A percentile compares a stretch with the other conserved stretches of the same genome.
These are phyloP conservation scores for Aquatica leii DNA, from an alignment of 2,888 invertebrate genomes.

Conservation along the genomic window DNA sequence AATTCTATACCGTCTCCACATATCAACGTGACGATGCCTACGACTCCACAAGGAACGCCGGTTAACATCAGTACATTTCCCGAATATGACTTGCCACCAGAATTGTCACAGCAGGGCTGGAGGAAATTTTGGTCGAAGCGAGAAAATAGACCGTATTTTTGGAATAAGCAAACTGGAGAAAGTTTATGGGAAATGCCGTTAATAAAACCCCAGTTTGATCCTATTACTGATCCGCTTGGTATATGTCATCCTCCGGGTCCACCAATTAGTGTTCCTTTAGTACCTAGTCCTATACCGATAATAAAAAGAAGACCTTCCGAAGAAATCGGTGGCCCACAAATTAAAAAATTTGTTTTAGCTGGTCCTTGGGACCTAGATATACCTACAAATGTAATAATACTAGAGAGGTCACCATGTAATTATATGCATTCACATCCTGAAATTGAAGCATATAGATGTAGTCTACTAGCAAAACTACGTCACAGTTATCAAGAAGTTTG, in stretches of 20 bases:
- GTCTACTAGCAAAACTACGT: slow-evolving; percentile 82
- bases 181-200: slow-evolving; percentile 97
- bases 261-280: slow-evolving; percentile 57
- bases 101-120: slow-evolving; percentile 90
- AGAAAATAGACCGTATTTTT: slow-evolving; percentile 94
- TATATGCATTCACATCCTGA: slow-evolving; percentile 95
- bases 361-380: slow-evolving; percentile 97
- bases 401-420: slow-evolving; percentile 84
- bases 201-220: slow-evolving; percentile 81
- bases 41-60: slow-evolving; percentile 69
- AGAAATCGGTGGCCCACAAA: slow-evolving; percentile 71
- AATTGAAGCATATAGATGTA: slow-evolving; percentile 86
- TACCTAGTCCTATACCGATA: slow-evolving; percentile 63
- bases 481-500: slow-evolving; percentile 95
- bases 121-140: slow-evolving; percentile 96
- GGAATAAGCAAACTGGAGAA: slow-evolving; percentile 95
- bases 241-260: slow-evolving; percentile 65
- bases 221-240: slow-evolving; percentile 89
- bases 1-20: slow-evolving; percentile 54
- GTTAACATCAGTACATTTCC: slow-evolving; percentile 60
- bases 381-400: slow-evolving; percentile 89
- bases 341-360: slow-evolving; percentile 86
- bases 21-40: slow-evolving; percentile 62
- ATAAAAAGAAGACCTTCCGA: slow-evolving; percentile 83
- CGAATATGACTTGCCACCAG: slow-evolving; percentile 67